A percentile compares a stretch with the other conserved stretches of the same genome.
Evolutionary conservation across 2,888 invertebrate genomes (phyloP).

Genomic region (Hypselothyrea guttata): DNA sequence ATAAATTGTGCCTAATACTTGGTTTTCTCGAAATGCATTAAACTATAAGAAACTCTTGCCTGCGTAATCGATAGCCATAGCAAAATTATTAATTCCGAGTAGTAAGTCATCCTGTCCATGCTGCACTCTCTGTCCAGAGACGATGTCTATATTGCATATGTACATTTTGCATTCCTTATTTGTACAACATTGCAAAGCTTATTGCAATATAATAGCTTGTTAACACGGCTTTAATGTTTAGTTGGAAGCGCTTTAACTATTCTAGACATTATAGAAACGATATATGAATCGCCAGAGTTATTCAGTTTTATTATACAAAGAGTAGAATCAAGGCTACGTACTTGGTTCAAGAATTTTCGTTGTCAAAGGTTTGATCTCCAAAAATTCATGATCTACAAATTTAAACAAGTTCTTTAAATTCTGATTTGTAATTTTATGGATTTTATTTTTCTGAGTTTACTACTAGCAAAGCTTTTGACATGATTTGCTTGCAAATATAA

Average conservation of each 20-base stretch:
- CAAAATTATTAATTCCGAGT: conserved; percentile 24
- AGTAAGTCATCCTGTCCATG: not conserved
- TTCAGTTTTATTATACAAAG: no score
- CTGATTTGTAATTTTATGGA: no score
- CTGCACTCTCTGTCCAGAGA: not conserved
- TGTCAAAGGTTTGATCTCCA: no score
- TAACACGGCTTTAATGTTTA: conserved; percentile 14
- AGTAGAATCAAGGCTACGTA: no score
- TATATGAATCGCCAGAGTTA: no score
- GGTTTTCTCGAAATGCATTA: conserved; percentile 5
- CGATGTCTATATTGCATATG: no score
- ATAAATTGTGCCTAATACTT: conserved; percentile 1
- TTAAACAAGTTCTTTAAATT: no score
- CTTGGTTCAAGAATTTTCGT: no score
- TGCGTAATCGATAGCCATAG: conserved; percentile 28
- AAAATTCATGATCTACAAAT: no score
- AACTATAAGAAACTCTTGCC: conserved; percentile 27
- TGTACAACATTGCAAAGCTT: not conserved
- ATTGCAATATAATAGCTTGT: conserved; percentile 44
- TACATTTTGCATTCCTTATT: conserved; percentile 9
- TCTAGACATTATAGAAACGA: conserved; percentile 1
- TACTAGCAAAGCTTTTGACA: no score
- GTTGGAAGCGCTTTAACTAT: conserved; percentile 2
- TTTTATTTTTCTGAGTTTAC: no score
- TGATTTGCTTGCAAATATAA: no score